Evolutionary conservation across 1,140 invertebrate species (phyloP), one percentile per base, ranked within the genome.

Genomic region (Zaprionus africanus): DNA sequence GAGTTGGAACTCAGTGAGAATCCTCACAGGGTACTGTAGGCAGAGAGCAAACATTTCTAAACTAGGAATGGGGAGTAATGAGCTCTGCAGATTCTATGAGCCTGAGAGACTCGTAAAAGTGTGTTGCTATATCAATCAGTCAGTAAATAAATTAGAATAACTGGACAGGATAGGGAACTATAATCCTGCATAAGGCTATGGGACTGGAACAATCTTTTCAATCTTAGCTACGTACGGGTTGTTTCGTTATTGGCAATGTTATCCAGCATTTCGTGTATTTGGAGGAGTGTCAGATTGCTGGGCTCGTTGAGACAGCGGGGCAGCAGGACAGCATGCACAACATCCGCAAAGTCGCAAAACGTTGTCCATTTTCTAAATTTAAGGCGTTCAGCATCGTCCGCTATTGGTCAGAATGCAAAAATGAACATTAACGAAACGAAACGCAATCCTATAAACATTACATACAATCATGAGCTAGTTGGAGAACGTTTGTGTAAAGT

Each of bases 231-330:
- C 53, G 53, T 70, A 92, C 84, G 83, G 59, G 77, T 83, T 87
- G 92, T 87, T 74, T 94, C 94, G 63, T 95, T 93, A 12, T 92
- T 87, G 9, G 96, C 95, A 59, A 98, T 95, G 38, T 93, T 93
- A 91, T 98, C 96, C 1, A 98, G 93, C 92, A 95, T 94, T 5
- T 92, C 77, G 91, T 98, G 97, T 0, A 97, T 93, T 49, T 96
- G 93, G 53, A 94, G 85, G 22, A 97, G 93, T 0, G 94, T 94
- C 46, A 96, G 85, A 53, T 93, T 63, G 88, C 78, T 63, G 61
- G 73, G 76, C 6, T 75, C 68, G 68, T 93, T 93, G 24, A 93
- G 93, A 81, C 96, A 95, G 38, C 96, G 94, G 71, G 94, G 95
- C 78, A 94, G 93, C n/a, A 97, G 92, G 6, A 97, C 94, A 82